Base-by-base conservation (phyloP, 2,888 invertebrate species). In the Heliconius cydno region DNA sequence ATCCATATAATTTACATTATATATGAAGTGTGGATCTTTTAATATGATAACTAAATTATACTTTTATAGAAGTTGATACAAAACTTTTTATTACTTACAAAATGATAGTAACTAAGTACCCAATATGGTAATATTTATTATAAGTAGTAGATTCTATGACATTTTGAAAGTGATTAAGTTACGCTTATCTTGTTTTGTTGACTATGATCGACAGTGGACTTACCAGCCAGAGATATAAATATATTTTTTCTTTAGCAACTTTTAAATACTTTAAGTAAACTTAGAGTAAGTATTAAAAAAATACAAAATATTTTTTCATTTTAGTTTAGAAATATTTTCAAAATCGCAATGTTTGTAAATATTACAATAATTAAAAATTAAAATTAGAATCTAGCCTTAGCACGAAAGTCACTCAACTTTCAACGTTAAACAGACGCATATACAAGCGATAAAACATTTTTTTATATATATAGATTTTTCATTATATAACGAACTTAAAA, bases 401-500 rank as follows among this genome's bases (percentile, higher is more conserved):
- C 13, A 15, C 28, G 28, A 25, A 28, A 5, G 25, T 28, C 28
- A 41, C 7, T 1, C 7, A 3, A 70, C 3, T 12, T 41, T 28
- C 30, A 73, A 9, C 73, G 15, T n/a, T 73, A 28, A 41, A 25
- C 60, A 38, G 57, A 73, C 38, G 15, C 60, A 73, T 28, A 65
- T 52, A 72, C 52, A 72, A 30, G 12, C 1, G 2, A 38, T 25
- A 12, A 22, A 19, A 30, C 0, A 34, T 41, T 28, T 63, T 25
- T 74, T 38, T 63, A 74, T 25, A 57, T 65, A 65, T 75, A 75
- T 66, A 75, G 28, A 77, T 67, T 60, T 77, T 81, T 76, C 77
- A 81, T 79, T 79, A 74, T 57, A 67, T 77, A 79, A 78, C 70
- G 78, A 79, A 77, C 67, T 72, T 73, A 60, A 72, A 80, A 82